phyloP scores from a whole-genome alignment of 1,140 invertebrate species.

The Colletes gigas region DNA sequence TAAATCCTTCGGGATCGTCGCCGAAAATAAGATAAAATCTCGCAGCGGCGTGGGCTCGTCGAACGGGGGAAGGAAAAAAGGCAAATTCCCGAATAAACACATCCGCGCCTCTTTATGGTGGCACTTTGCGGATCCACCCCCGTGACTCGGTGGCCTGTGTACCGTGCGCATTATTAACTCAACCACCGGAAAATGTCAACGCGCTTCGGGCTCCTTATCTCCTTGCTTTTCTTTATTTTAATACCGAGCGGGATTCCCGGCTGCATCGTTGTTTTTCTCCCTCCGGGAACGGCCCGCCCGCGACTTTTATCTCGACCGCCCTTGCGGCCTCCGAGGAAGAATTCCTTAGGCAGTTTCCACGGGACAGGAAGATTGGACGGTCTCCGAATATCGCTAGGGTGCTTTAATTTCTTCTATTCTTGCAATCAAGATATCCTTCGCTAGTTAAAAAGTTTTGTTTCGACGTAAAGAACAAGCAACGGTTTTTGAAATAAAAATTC shows the following conservation, averaged over 20 bases:
- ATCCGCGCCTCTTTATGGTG: conserved; percentile 78
- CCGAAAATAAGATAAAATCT: conserved; percentile 80
- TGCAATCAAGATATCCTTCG: no score
- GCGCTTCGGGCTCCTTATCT: conserved; percentile 59
- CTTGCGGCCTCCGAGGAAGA: background rate
- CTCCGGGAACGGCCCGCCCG: background rate
- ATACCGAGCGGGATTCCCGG: conserved; percentile 24
- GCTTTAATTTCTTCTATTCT: no score
- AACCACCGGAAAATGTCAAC: conserved; percentile 81
- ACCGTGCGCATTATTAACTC: conserved; percentile 80
- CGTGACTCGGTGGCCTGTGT: conserved; percentile 68
- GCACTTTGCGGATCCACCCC: conserved; percentile 70
- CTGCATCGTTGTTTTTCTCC: conserved; percentile 19
- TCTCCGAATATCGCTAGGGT: no score
- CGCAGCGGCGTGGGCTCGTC: conserved; percentile 26
- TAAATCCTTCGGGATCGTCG: conserved; percentile 77
- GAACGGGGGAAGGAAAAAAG: conserved; percentile 64
- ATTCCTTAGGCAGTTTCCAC: background rate
- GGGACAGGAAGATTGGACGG: no score
- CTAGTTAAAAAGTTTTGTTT: no score
- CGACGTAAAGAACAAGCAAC: no score
- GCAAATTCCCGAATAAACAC: conserved; percentile 81
- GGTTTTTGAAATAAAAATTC: no score
- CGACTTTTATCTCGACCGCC: conserved; percentile 32
- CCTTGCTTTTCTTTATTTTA: conserved; percentile 74